These are phyloP conservation scores for Seriola rivoliana DNA, from an alignment of 2,113 vertebrate species.

Conservation along the genomic window DNA sequence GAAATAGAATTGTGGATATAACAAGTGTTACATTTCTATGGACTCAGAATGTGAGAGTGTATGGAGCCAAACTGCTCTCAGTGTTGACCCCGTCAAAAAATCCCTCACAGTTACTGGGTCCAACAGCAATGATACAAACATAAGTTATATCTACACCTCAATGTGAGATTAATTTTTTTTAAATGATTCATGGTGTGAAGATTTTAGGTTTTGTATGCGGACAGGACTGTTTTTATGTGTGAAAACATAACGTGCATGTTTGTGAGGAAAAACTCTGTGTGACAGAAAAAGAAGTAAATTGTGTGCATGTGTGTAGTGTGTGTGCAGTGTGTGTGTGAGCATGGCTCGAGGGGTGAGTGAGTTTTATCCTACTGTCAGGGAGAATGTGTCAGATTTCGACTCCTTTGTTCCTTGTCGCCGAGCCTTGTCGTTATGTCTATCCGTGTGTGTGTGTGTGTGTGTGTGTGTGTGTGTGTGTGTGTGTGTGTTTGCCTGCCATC, in stretches of 20 bases:
- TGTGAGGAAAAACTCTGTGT: slow-evolving; percentile 39
- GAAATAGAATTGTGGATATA: background rate
- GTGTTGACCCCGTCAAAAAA: slow-evolving; percentile 11
- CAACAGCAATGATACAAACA: background rate
- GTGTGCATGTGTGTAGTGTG: slow-evolving; percentile 45
- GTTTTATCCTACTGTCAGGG: slow-evolving; percentile 84
- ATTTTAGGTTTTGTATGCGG: slow-evolving; percentile 17
- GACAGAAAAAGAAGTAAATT: slow-evolving; percentile 56
- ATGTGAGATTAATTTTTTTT: background rate
- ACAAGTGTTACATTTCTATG: background rate
- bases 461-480: slow-evolving; percentile 35
- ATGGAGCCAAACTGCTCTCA: slow-evolving; percentile 12
- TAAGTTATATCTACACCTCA: background rate
- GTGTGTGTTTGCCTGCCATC: slow-evolving; percentile 77
- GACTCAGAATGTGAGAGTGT: background rate
- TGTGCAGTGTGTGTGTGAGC: slow-evolving; percentile 51
- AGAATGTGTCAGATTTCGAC: slow-evolving; percentile 83
- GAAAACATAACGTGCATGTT: slow-evolving; percentile 41
- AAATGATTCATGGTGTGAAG: background rate
- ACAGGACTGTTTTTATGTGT: slow-evolving; percentile 35
- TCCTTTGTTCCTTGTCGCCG: slow-evolving; percentile 81
- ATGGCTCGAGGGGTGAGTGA: slow-evolving; percentile 77
- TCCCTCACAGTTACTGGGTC: background rate
- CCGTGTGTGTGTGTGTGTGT: slow-evolving; percentile 44
- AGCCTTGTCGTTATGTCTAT: slow-evolving; percentile 76